phyloP scores from a whole-genome alignment of 2,113 vertebrate genomes.

The Alethe diademata region DNA sequence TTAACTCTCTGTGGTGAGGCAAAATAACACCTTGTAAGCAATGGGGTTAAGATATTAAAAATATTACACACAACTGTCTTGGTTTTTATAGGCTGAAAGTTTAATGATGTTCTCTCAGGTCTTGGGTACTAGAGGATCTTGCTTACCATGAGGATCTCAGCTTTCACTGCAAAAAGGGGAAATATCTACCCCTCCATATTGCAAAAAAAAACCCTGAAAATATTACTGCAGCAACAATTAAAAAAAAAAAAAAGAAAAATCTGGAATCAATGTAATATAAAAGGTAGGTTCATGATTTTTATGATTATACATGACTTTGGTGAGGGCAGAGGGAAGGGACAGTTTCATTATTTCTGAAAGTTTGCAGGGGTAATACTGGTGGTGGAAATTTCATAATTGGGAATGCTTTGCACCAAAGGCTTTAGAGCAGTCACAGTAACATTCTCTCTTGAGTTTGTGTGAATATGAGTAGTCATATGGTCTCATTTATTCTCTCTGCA shows the following conservation, averaged over 20 bases:
- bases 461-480: background rate
- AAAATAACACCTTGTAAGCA: background rate
- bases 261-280: background rate
- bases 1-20: background rate
- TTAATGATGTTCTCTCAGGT: background rate
- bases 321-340: background rate
- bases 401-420: background rate
- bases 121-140: background rate
- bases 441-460: background rate
- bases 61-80: background rate
- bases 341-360: background rate
- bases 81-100: background rate
- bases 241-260: accelerated
- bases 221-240: background rate
- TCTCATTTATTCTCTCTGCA: background rate
- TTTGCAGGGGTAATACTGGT: background rate
- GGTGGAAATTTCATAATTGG: background rate
- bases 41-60: background rate
- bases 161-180: background rate
- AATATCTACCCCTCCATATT: background rate
- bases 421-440: background rate
- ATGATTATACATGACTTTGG: background rate
- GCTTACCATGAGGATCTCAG: background rate
- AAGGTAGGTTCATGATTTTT: background rate
- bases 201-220: background rate